phyloP scores from a whole-genome alignment of 2,888 invertebrate species.

The Cephus nigrinus region DNA sequence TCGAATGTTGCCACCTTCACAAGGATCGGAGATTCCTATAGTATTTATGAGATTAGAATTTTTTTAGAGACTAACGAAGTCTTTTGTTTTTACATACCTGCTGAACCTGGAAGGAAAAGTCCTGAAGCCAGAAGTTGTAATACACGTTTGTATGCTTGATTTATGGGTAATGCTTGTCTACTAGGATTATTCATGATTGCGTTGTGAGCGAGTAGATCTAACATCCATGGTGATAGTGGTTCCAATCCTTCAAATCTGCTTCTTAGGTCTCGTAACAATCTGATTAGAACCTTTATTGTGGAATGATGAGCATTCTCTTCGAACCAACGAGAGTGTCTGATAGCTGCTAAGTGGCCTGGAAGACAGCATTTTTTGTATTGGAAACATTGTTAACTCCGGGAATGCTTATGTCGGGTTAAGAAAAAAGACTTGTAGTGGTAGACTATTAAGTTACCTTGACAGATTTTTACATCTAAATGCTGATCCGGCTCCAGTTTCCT shows the following conservation, averaged over 20 bases:
- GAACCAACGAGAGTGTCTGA: conserved; percentile 97
- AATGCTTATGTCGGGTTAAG: no score
- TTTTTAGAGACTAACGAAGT: conserved; percentile 1
- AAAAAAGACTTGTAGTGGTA: not conserved
- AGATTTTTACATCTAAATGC: conserved; percentile 73
- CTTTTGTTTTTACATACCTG: conserved; percentile 67
- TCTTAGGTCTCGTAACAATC: conserved; percentile 92
- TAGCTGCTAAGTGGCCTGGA: conserved; percentile 87
- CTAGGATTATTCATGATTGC: conserved; percentile 97
- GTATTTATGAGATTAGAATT: conserved; percentile 13
- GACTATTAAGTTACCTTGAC: conserved; percentile 59
- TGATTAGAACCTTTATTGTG: conserved; percentile 93
- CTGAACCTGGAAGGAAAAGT: conserved; percentile 93
- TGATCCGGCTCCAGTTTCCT: conserved; percentile 91
- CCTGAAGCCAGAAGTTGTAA: conserved; percentile 94
- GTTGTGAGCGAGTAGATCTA: conserved; percentile 95
- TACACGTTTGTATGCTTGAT: conserved; percentile 86
- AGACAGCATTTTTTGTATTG: not conserved
- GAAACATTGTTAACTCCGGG: not conserved
- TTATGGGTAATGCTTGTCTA: conserved; percentile 90
- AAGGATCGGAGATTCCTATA: conserved; percentile 86
- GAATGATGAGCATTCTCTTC: conserved; percentile 98
- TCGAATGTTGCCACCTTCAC: conserved; percentile 88
- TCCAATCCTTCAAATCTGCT: conserved; percentile 90
- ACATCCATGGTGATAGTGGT: conserved; percentile 95